Evolutionary conservation across 1,140 invertebrate species (phyloP).

Genomic region (Paracyclopina nana): DNA sequence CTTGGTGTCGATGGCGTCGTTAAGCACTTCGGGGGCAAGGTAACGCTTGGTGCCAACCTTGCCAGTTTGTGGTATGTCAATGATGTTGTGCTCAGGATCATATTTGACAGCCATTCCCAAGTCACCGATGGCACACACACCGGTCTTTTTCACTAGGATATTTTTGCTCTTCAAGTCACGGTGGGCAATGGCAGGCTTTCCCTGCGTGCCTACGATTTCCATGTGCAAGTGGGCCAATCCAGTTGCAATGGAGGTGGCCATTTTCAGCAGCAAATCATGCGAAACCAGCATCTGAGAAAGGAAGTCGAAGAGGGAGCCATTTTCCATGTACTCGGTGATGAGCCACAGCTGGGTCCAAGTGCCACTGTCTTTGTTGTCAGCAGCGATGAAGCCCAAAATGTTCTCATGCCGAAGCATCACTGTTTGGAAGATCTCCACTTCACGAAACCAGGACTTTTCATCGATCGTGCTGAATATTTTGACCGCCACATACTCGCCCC

Average conservation of each 20-base stretch:
- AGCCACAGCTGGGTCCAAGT: constrained; percentile 88
- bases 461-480: constrained; percentile 87
- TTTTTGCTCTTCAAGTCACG: constrained; percentile 90
- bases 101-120: constrained; percentile 72
- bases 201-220: constrained; percentile 68
- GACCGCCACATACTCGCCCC: constrained; percentile 81
- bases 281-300: constrained; percentile 26
- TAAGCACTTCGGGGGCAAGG: constrained; percentile 72
- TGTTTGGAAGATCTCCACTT: constrained; percentile 88
- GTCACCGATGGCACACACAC: constrained; percentile 85
- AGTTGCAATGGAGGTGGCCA: constrained; percentile 75
- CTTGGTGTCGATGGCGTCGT: constrained; percentile 42
- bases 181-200: constrained; percentile 89
- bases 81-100: constrained; percentile 60
- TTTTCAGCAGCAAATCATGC: constrained; percentile 37
- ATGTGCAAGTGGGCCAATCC: constrained; percentile 81
- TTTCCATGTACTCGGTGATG: constrained; percentile 81
- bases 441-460: constrained; percentile 81
- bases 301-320: constrained; percentile 85
- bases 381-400: constrained; percentile 80
- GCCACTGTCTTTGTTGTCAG: constrained; percentile 90
- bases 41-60: constrained; percentile 86
- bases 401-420: constrained; percentile 86
- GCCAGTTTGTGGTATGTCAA: constrained; percentile 82
- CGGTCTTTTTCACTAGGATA: constrained; percentile 78